Evolutionary conservation across 1,140 invertebrate genomes (phyloP).

Genomic region (Caligus rogercresseyi): DNA sequence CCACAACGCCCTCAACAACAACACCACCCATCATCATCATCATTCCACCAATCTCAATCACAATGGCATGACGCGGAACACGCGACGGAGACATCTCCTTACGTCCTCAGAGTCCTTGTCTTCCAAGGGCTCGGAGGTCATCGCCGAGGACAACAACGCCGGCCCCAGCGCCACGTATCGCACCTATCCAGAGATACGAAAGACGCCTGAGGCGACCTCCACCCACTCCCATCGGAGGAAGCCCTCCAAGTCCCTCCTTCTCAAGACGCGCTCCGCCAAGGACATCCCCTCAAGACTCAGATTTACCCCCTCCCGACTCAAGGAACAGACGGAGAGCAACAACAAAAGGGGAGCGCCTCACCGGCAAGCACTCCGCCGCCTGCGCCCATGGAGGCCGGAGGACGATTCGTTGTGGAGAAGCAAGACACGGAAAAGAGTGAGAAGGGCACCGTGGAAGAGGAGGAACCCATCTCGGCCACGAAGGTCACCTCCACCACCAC

Average conservation of each 20-base stretch:
- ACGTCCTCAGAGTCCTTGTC: too few relatives aligned
- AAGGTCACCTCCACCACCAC: not conserved
- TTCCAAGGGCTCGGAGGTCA: too few relatives aligned
- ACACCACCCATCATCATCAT: not conserved
- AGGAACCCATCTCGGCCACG: not conserved
- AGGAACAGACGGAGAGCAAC: too few relatives aligned
- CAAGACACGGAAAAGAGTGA: constrained; percentile 1
- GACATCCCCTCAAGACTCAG: not conserved
- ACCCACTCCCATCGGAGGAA: too few relatives aligned
- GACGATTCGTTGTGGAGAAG: not conserved
- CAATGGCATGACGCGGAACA: too few relatives aligned
- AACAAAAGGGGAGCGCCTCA: not conserved
- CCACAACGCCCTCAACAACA: not conserved
- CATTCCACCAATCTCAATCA: not conserved
- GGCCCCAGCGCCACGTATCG: too few relatives aligned
- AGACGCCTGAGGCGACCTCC: not conserved
- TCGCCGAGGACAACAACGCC: too few relatives aligned
- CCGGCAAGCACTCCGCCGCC: not conserved
- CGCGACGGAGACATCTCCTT: too few relatives aligned
- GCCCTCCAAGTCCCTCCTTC: not conserved
- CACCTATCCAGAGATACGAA: not conserved
- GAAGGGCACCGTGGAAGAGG: not conserved
- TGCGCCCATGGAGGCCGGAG: not conserved
- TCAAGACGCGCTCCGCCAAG: not conserved
- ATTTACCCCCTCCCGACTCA: not conserved